Conservation (phyloP, 1,140 invertebrate species). For the Diuraphis noxia region DNA sequence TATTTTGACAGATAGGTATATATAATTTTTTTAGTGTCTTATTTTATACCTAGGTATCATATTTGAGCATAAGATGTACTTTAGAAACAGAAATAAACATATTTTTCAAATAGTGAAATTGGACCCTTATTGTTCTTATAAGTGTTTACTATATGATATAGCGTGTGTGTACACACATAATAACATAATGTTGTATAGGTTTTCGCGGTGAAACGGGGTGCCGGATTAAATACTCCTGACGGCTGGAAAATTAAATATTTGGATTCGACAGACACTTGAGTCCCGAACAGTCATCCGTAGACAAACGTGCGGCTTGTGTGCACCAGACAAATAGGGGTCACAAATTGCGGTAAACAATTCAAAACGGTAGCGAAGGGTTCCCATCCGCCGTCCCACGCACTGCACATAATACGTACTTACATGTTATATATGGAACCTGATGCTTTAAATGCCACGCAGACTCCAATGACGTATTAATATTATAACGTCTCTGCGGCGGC, state of each 20-base stretch:
- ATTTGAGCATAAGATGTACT: not conserved
- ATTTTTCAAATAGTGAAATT: not conserved
- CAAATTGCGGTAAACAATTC: conserved; percentile 37
- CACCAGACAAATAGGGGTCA: conserved; percentile 5
- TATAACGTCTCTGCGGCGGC: not conserved
- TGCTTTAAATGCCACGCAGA: not conserved
- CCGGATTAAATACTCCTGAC: conserved; percentile 20
- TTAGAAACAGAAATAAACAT: not conserved
- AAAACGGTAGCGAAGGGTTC: not conserved
- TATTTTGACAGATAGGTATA: not conserved
- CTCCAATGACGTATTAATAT: not conserved
- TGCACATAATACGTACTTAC: not conserved
- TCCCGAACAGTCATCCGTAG: not conserved
- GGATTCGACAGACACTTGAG: conserved; percentile 30
- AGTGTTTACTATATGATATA: not conserved
- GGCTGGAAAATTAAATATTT: conserved; percentile 31
- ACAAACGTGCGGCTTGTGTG: not conserved
- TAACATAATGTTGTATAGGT: not conserved
- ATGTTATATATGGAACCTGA: not conserved
- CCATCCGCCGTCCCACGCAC: not conserved
- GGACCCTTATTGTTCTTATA: not conserved
- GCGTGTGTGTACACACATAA: not conserved
- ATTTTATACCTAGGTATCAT: not conserved
- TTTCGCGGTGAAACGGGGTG: not conserved
- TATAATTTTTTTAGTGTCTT: not conserved